Conservation (phyloP, 2,113 vertebrate species). For the Cacatua alba region DNA sequence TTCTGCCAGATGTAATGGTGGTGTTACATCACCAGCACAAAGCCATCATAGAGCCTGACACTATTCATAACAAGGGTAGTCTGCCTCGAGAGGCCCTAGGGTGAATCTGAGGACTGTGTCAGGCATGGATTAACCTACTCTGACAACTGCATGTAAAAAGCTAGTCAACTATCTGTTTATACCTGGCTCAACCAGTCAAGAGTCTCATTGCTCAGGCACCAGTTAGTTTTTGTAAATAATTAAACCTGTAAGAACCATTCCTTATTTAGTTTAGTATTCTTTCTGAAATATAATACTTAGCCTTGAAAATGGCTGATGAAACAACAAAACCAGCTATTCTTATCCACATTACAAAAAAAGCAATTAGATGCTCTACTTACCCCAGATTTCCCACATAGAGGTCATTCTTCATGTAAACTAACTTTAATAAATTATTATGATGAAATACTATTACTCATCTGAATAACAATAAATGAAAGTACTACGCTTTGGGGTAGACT, state of each 20-base stretch:
- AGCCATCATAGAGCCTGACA: slow-evolving; percentile 12
- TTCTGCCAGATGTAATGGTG: background rate
- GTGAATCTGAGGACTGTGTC: slow-evolving; percentile 10
- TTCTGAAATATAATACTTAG: background rate
- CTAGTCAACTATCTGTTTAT: background rate
- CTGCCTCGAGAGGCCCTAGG: background rate
- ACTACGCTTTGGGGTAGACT: background rate
- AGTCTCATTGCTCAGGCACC: background rate
- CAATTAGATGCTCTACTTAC: background rate
- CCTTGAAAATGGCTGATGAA: background rate
- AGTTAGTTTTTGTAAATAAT: background rate
- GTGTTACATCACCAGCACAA: background rate
- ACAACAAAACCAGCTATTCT: background rate
- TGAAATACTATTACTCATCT: slow-evolving; percentile 3
- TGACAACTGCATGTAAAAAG: slow-evolving; percentile 7
- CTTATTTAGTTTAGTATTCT: background rate
- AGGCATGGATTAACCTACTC: slow-evolving; percentile 13
- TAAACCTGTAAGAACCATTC: background rate
- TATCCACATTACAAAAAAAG: background rate
- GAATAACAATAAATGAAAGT: slow-evolving; percentile 47
- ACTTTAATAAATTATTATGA: slow-evolving; percentile 32
- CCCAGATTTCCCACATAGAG: background rate
- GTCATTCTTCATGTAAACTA: slow-evolving; percentile 4
- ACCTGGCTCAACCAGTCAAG: background rate
- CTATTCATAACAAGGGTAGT: background rate